Base-by-base conservation (phyloP, 2,888 invertebrate genomes). In the Callyntrura sp. region DNA sequence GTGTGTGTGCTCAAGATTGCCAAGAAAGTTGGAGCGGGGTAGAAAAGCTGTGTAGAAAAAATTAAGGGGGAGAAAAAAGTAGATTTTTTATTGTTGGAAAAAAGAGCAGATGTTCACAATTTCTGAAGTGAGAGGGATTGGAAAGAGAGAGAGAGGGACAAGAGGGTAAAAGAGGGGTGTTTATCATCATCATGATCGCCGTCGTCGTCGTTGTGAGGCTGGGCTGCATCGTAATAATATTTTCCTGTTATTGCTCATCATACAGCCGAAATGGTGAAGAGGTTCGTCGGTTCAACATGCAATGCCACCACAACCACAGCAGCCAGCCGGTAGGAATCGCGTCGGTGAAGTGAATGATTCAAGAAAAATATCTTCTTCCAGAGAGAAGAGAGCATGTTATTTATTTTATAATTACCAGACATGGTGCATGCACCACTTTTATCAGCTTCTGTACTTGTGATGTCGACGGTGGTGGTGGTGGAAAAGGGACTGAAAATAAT, bases 81-180 rank as follows among this genome's bases (percentile, higher is more conserved):
- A 65, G 68, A 65, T 68, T 55, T 48, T 68, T 83, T 55, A 20
- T 65, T 68, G 28, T n/a, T 28, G 65, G 45, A 81, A 81, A n/a
- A 17, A 60, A 62, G 60, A 60, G 62, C 81, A 81, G 81, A 81
- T 81, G 60, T 81, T 81, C 81, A n/a, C n/a, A 81, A 20, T 62
- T 81, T 78, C 55, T 73, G 28, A 62, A 83, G 68, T 25, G 43
- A 23, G 55, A 81, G 51, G 28, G 62, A 35, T 35, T 2, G 35
- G 3, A 35, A 35, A 35, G 35, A n/a, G 35, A 48, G 9, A 70
- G 88, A 20, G 84, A 73, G 57, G 20, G 51, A 78, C 9, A 35
- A 35, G 55, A 55, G 51, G 48, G 73, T 48, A 48, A 11, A n/a
- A 57, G 20, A 78, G 55, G 78, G 78, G 78, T 78, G 78, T 78